Base-by-base conservation (phyloP, 1,140 invertebrate genomes). In the Pogonus chalceus region DNA sequence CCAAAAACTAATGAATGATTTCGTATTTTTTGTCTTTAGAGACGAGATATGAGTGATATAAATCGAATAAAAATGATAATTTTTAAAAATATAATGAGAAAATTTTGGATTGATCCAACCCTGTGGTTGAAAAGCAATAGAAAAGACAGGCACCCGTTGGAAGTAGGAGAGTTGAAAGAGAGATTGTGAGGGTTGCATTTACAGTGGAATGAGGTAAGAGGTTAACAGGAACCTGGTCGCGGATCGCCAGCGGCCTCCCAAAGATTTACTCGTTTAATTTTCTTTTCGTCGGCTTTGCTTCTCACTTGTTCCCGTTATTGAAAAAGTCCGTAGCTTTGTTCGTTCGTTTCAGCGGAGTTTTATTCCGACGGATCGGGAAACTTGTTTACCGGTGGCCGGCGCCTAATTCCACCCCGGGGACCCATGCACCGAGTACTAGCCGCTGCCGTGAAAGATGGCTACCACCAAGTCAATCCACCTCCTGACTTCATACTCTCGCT, bases 211-310 rank as follows among this genome's bases (percentile, higher is more conserved):
- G n/a, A n/a, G 14, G 26, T 31, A 31, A 14, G 14, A 31, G 26
- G 26, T 31, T 31, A 31, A 31, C 26, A 43, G 18, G 18, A 43
- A 43, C 37, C n/a, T n/a, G n/a, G n/a, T 43, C 37, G 37, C 37
- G 37, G 18, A 43, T 43, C 37, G 37, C 18, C 18, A 16, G 7
- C 37, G 18, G 37, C 18, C 37, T 9, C 37, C 18, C 37, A 43
- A 43, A 43, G 37, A 43, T 43, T 43, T 43, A 43, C 37, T 43
- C 37, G 37, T 43, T 43, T 43, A 43, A 43, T 43, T 43, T 43
- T 43, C 37, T 43, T 43, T 43, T 43, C 37, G 37, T 43, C 18
- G 37, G 37, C 37, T 43, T 43, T 43, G 9, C 18, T 43, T 43
- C 37, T 43, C 37, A 43, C 37, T 43, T 43, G 37, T 43, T 43